Conservation (phyloP, 2,113 vertebrate genomes). For the Apeltes quadracus region DNA sequence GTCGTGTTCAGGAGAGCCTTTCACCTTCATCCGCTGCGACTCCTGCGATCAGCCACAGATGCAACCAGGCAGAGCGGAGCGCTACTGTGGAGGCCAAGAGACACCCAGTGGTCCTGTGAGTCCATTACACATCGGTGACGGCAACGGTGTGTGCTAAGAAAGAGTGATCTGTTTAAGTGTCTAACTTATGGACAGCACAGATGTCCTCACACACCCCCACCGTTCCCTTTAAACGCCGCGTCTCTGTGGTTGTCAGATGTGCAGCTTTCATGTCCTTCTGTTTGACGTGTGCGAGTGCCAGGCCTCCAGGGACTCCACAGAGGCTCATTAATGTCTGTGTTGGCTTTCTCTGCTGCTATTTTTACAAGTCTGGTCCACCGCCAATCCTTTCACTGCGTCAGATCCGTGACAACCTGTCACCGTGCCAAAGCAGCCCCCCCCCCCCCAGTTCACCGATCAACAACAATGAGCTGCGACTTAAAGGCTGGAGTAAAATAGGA, state of each 20-base stretch:
- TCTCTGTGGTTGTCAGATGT: constrained; percentile 35
- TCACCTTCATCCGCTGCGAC: constrained; percentile 50
- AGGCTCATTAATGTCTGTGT: constrained; percentile 67
- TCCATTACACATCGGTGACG: constrained; percentile 23
- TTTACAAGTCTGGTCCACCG: constrained; percentile 59
- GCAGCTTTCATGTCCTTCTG: constrained; percentile 48
- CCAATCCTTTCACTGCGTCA: constrained; percentile 50
- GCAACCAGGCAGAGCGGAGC: background rate
- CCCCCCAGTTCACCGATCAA: constrained; percentile 42
- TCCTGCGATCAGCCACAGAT: constrained; percentile 20
- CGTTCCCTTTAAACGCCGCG: constrained; percentile 1
- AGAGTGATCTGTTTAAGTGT: background rate
- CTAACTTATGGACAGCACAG: background rate
- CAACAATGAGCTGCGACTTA: constrained; percentile 45
- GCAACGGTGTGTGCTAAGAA: background rate
- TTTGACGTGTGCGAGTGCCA: constrained; percentile 34
- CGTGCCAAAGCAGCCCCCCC: constrained; percentile 13
- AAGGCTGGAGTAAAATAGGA: constrained; percentile 34
- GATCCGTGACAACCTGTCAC: constrained; percentile 64
- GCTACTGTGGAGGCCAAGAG: constrained; percentile 74
- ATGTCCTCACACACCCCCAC: background rate
- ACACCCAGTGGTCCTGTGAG: constrained; percentile 73
- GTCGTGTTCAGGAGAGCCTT: constrained; percentile 17
- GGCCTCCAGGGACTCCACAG: constrained; percentile 62
- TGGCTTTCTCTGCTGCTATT: constrained; percentile 70